phyloP scores from a whole-genome alignment of 2,888 invertebrate genomes.

The Flabesymbios commensalis region DNA sequence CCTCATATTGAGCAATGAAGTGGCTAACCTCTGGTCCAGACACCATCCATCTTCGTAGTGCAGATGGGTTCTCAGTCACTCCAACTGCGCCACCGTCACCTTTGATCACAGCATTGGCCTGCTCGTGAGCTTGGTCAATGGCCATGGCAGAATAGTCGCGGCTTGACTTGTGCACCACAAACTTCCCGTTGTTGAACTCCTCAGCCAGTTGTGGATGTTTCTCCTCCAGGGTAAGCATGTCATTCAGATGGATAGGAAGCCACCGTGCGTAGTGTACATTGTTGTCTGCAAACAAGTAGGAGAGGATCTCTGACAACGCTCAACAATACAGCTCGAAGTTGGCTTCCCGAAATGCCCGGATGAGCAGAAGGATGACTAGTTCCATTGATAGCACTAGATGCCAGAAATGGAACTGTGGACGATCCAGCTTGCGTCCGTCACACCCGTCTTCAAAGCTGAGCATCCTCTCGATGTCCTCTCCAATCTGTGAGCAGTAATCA shows the following conservation, averaged over 20 bases:
- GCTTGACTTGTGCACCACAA: slow-evolving; percentile 34
- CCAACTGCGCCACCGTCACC: slow-evolving; percentile 39
- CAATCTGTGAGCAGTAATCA: not conserved
- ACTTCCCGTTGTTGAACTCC: slow-evolving; percentile 35
- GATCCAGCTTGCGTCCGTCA: not conserved
- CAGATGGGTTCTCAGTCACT: slow-evolving; percentile 34
- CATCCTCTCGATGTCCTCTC: not conserved
- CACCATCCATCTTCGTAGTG: slow-evolving; percentile 40
- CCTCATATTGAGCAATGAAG: slow-evolving; percentile 19
- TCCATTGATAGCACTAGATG: slow-evolving; percentile 13
- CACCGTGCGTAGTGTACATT: slow-evolving; percentile 38
- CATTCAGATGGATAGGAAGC: slow-evolving; percentile 36
- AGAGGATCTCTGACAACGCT: slow-evolving; percentile 24
- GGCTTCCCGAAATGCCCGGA: slow-evolving; percentile 22
- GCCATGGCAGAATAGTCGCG: slow-evolving; percentile 33
- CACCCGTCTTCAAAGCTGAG: slow-evolving; percentile 18
- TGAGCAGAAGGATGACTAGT: slow-evolving; percentile 15
- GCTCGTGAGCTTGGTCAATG: slow-evolving; percentile 41
- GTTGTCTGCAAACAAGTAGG: slow-evolving; percentile 36
- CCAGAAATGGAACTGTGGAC: slow-evolving; percentile 30
- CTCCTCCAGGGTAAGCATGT: slow-evolving; percentile 33
- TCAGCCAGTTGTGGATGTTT: slow-evolving; percentile 29
- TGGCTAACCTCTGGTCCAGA: slow-evolving; percentile 35
- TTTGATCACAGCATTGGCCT: slow-evolving; percentile 39
- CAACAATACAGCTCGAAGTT: slow-evolving; percentile 27